Evolutionary conservation across 1,140 invertebrate species (phyloP).

Genomic region (Listronotus oregonensis): DNA sequence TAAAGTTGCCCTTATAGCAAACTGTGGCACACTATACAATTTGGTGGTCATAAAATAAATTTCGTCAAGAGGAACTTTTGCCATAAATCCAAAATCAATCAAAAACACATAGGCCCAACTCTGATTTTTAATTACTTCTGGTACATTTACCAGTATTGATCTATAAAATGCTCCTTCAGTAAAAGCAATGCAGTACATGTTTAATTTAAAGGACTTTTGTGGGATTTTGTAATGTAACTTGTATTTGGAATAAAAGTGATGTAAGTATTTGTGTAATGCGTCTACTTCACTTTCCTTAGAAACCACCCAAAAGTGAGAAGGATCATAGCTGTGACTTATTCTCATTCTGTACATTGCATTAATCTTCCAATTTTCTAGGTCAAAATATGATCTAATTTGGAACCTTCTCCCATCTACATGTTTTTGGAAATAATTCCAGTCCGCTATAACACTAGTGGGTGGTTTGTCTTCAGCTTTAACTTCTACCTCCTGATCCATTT

Average conservation of each 20-base stretch:
- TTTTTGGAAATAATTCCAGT: no score
- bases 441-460: no score
- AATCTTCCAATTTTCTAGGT: slow-evolving; percentile 25
- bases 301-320: slow-evolving; percentile 41
- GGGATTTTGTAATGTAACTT: slow-evolving; percentile 26
- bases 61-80: slow-evolving; percentile 18
- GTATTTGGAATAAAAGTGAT: slow-evolving; percentile 33
- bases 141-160: slow-evolving; percentile 23
- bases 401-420: no score
- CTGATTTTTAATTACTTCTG: background rate
- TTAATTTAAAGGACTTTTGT: slow-evolving; percentile 2
- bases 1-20: slow-evolving; percentile 29
- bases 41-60: slow-evolving; percentile 33
- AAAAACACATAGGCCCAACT: slow-evolving; percentile 24
- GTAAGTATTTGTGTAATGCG: slow-evolving; percentile 26
- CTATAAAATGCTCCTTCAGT: slow-evolving; percentile 32
- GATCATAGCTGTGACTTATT: slow-evolving; percentile 33
- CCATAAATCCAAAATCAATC: slow-evolving; percentile 37
- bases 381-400: slow-evolving; percentile 29
- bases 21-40: slow-evolving; percentile 34
- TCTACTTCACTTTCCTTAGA: slow-evolving; percentile 25
- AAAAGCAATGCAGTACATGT: slow-evolving; percentile 32
- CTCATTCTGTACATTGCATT: slow-evolving; percentile 17
- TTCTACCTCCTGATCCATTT: no score
- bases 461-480: no score